Evolutionary conservation across 2,888 invertebrate genomes (phyloP), one percentile per base, ranked within the genome.

Genomic region (Synergus umbraculus): DNA sequence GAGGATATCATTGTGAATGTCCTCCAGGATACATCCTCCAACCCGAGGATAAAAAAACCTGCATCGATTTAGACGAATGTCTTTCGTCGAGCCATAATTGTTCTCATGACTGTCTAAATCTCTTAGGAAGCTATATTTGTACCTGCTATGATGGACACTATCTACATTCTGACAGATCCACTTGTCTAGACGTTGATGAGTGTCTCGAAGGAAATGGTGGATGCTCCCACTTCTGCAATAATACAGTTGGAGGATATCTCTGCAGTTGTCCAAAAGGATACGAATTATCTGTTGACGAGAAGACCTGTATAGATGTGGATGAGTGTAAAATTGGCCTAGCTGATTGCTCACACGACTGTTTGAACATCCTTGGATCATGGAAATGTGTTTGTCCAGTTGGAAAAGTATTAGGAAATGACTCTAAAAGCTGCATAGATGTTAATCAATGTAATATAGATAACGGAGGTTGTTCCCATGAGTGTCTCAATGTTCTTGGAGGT

Each of bases 381-480:
- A 86, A 79, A 54, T 93, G 93, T 76, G 82, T 83, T 1, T 93
- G 93, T 79, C 93, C 92, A 0, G 86, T 87, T 1, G 92, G 92
- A 1, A 90, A 92, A 77, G 79, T 88, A 0, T 77, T 89, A 4
- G 82, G 84, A 2, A 87, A 88, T 65, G 89, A 92, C 80, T 89
- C 90, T 0, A 87, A 88, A 49, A 92, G 90, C 76, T 94, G 94
- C 82, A 85, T 92, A 12, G 90, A 92, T 37, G 87, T 93, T 15
- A 93, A 95, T 90, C 93, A 93, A 78, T 96, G 96, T 84, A 89
- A 90, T 10, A 85, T 90, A 0, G 93, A 93, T 78, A 94, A 95
- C 82, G 95, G 94, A 0, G 94, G 94, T 49, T 96, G 96, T 88
- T 93, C 94, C 5, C 95, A 95, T 79, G 92, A 93, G 29, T 96